These are phyloP conservation scores for Drosophila fungiperda DNA, from an alignment of 2,888 invertebrate species.

Conservation along the genomic window DNA sequence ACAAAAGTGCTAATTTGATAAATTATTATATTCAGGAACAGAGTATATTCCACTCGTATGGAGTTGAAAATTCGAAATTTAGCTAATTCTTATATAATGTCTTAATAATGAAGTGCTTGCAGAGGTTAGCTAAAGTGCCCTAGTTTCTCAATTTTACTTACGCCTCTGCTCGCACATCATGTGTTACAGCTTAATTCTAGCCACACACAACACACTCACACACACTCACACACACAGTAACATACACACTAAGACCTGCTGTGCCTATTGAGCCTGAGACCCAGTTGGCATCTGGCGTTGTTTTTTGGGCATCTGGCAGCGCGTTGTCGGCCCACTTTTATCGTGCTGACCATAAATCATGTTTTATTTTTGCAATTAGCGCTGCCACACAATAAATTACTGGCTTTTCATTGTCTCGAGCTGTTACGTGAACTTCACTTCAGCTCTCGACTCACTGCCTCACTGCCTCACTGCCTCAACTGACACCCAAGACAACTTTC, in stretches of 20 bases:
- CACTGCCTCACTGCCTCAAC: conserved; percentile 21
- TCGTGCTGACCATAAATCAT: conserved; percentile 71
- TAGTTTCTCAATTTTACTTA: not conserved
- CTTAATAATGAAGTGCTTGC: not conserved
- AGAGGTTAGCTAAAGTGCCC: not conserved
- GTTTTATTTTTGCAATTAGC: conserved; percentile 79
- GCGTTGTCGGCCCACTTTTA: conserved; percentile 45
- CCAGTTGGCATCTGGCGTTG: conserved; percentile 32
- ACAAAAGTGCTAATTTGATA: too few relatives aligned
- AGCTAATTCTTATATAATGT: not conserved
- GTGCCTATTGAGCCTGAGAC: conserved; percentile 23
- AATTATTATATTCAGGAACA: too few relatives aligned
- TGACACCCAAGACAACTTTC: conserved; percentile 4
- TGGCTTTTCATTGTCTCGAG: conserved; percentile 74
- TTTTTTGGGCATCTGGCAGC: conserved; percentile 25
- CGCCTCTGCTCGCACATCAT: conserved; percentile 38
- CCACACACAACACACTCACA: conserved; percentile 9
- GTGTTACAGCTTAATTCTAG: conserved; percentile 56
- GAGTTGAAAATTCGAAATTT: too few relatives aligned
- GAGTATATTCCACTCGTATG: too few relatives aligned
- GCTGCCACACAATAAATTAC: conserved; percentile 74
- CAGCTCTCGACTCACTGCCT: conserved; percentile 10
- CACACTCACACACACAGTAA: conserved; percentile 3
- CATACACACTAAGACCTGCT: conserved; percentile 17
- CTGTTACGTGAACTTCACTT: conserved; percentile 38